Evolutionary conservation across 2,888 invertebrate species (phyloP), one percentile per base, ranked within the genome.

Genomic region (Parnassius glacialis): DNA sequence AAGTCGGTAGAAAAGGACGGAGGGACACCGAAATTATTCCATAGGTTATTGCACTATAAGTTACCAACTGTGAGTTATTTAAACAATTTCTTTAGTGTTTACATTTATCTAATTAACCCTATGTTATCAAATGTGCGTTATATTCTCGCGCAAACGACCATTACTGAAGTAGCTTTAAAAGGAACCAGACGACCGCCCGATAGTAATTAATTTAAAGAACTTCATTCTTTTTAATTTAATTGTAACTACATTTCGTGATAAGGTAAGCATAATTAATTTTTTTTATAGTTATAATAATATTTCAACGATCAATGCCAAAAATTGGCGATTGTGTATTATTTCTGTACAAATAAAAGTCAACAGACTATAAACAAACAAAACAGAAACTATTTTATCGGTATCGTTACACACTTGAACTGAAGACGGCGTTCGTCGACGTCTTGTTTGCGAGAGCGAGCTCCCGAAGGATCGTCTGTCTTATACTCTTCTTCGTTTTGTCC

Each of bases 401-500:
- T 54, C 57, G 57, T 61, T 64, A 64, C 64, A 67, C 62, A 65
- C 64, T 70, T 65, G 59, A 64, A 65, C 57, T 10, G 57, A 59
- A 57, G 55, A 53, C 59, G 53, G 45, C 56, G 61, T 52, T 64
- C 59, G 62, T 55, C 62, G 60, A 45, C 51, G 64, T 63, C 65
- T 65, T 58, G 61, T 58, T 58, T 53, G 58, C 60, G 44, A 61
- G 34, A 43, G 57, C 11, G 13, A 45, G 45, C 50, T 54, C 60
- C 60, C 64, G 52, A n/a, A 43, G 64, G 64, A 61, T 47, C 57
- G 52, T 41, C 45, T 43, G 58, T 54, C 58, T 64, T 56, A 43
- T 53, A 48, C 51, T 68, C 62, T 68, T 70, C 68, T 69, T 70
- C 68, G 65, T 61, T 62, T 66, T 64, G 64, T 72, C 75, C 78